These are phyloP conservation scores for Brenthis daphne DNA, from an alignment of 2,888 invertebrate species.

Conservation along the genomic window DNA sequence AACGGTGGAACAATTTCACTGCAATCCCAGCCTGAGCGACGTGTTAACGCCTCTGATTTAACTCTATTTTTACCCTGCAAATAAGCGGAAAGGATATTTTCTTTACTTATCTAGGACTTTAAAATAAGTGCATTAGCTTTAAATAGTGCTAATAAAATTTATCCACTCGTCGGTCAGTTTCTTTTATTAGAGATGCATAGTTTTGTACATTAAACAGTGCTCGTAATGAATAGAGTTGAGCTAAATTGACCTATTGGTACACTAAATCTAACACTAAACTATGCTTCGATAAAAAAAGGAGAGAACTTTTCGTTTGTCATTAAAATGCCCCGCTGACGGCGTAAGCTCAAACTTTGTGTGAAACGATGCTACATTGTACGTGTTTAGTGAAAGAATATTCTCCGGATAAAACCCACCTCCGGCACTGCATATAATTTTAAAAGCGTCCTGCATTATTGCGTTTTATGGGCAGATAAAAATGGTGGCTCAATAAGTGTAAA, in stretches of 20 bases:
- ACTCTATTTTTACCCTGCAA: constrained; percentile 58
- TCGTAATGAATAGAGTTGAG: neutral
- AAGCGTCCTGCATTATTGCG: constrained; percentile 62
- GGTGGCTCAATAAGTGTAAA: constrained; percentile 70
- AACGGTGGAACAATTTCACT: constrained; percentile 66
- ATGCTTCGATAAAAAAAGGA: constrained; percentile 23
- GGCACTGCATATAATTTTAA: constrained; percentile 59
- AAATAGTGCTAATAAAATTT: too few relatives aligned
- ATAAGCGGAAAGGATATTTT: constrained; percentile 42
- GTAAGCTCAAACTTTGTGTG: constrained; percentile 23
- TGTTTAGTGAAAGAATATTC: constrained; percentile 40
- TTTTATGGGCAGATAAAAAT: constrained; percentile 70
- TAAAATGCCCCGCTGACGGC: constrained; percentile 30
- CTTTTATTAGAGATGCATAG: too few relatives aligned
- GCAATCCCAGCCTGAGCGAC: constrained; percentile 59
- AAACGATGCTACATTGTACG: constrained; percentile 24
- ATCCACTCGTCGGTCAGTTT: too few relatives aligned
- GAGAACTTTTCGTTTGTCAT: constrained; percentile 26
- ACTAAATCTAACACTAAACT: neutral
- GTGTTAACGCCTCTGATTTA: constrained; percentile 69
- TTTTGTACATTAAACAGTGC: neutral
- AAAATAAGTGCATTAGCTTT: neutral
- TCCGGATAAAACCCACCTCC: constrained; percentile 41
- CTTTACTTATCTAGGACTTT: constrained; percentile 19
- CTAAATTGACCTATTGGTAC: constrained; percentile 3